A percentile compares a stretch with the other conserved stretches of the same genome.
These are phyloP conservation scores for Agriopis aurantiaria DNA, from an alignment of 2,888 invertebrate species.

Conservation along the genomic window DNA sequence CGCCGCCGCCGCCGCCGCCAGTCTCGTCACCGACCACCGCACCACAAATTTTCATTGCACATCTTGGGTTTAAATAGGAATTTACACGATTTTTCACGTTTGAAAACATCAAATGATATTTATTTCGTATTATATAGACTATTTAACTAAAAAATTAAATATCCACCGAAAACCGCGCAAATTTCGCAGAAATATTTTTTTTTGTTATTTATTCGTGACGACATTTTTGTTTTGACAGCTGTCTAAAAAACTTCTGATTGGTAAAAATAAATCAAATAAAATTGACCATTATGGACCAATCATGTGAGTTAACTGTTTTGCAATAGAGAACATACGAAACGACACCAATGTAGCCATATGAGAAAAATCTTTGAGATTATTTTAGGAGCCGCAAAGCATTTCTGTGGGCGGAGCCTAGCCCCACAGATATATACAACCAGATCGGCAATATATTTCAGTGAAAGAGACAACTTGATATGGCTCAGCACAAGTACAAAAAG, in stretches of 20 bases:
- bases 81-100: constrained; percentile 6
- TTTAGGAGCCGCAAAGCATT: too few species aligned
- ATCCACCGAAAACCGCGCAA: constrained; percentile 69
- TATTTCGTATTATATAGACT: background rate
- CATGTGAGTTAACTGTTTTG: background rate
- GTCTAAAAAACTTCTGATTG: constrained; percentile 23
- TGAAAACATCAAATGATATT: constrained; percentile 4
- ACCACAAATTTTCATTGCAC: constrained; percentile 33
- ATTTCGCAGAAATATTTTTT: constrained; percentile 63
- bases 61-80: constrained; percentile 15
- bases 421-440: too few species aligned
- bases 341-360: background rate
- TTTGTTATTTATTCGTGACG: constrained; percentile 37
- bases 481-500: too few species aligned
- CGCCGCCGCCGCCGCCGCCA: constrained; percentile 58
- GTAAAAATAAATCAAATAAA: constrained; percentile 5
- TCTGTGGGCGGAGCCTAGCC: too few species aligned
- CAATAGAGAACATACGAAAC: background rate
- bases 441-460: too few species aligned
- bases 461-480: too few species aligned
- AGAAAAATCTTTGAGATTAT: too few species aligned
- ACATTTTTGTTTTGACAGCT: constrained; percentile 10
- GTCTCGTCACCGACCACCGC: constrained; percentile 42
- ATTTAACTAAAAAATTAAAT: constrained; percentile 55
- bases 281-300: background rate